phyloP scores from a whole-genome alignment of 2,888 invertebrate species.

The Salticus scenicus region DNA sequence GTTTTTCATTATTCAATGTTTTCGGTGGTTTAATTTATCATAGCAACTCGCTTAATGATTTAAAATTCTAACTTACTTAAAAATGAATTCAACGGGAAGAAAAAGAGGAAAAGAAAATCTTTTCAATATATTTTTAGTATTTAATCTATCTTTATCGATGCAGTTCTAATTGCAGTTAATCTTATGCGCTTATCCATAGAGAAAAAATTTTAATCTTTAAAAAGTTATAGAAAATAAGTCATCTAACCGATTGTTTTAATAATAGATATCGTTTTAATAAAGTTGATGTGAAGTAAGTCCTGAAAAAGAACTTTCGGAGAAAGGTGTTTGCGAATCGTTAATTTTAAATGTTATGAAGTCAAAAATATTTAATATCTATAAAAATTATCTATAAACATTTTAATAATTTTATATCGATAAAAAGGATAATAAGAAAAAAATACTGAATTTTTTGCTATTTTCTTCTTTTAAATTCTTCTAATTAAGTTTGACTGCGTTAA shows the following conservation, averaged over 20 bases:
- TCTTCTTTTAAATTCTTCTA: too few species aligned
- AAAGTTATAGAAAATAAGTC: conserved; percentile 43
- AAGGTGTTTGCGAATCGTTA: too few species aligned
- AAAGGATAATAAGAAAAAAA: too few species aligned
- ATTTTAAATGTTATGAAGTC: too few species aligned
- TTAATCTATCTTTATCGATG: conserved; percentile 54
- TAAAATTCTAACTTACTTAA: conserved; percentile 28
- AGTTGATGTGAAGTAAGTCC: conserved; percentile 34
- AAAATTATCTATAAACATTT: too few species aligned
- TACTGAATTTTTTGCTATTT: too few species aligned
- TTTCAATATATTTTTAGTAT: conserved; percentile 24
- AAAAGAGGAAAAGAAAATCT: conserved; percentile 7
- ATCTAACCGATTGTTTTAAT: conserved; percentile 36
- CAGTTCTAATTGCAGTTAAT: conserved; percentile 52
- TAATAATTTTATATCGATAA: too few species aligned
- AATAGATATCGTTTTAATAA: conserved; percentile 42
- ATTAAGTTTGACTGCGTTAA: too few species aligned
- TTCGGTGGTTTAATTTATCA: conserved; percentile 50
- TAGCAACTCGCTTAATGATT: conserved; percentile 45
- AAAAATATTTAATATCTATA: too few species aligned
- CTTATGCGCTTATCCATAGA: conserved; percentile 28
- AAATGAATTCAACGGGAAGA: conserved; percentile 21
- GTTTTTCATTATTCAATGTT: conserved; percentile 40
- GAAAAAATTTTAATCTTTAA: conserved; percentile 29
- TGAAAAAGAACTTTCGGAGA: too few species aligned